Evolutionary conservation across 64 coral and sea anemone species (phyloP).

Genomic region (Montipora efflorescens): DNA sequence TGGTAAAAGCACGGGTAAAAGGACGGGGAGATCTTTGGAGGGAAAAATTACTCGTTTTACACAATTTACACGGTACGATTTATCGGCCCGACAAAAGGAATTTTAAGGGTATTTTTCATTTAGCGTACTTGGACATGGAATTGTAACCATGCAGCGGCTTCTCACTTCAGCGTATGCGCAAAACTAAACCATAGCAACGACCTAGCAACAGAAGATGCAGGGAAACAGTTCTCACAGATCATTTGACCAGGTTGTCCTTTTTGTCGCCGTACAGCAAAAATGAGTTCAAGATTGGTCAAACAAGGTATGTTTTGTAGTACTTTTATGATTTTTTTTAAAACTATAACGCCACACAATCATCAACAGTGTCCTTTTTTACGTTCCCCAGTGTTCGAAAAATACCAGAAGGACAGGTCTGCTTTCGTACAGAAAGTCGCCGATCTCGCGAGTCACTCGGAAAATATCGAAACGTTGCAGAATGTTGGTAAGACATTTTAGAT

Average conservation of each 20-base stretch:
- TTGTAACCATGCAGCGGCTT: background rate
- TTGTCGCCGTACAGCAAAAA: conserved; percentile 30
- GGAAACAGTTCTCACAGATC: conserved; percentile 7
- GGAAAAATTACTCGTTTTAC: no score
- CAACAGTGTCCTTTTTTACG: background rate
- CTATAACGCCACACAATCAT: background rate
- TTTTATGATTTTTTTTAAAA: background rate
- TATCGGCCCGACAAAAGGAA: no score
- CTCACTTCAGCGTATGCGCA: background rate
- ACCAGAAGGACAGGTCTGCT: conserved; percentile 85
- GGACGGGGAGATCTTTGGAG: no score
- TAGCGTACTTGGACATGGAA: background rate
- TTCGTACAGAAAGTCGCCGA: conserved; percentile 97
- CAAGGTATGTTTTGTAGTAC: conserved; percentile 71
- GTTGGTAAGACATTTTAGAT: conserved; percentile 64
- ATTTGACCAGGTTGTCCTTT: background rate
- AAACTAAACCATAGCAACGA: background rate
- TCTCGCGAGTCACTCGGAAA: conserved; percentile 89
- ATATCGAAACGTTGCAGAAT: conserved; percentile 99
- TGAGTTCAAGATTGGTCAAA: conserved; percentile 96
- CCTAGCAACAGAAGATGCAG: background rate
- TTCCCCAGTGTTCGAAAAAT: conserved; percentile 90
- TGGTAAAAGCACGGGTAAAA: no score
- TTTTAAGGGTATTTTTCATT: no score
- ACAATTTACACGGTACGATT: no score